Conservation (phyloP, 2,797 vertebrate genomes). For the Hirundo rustica region DNA sequence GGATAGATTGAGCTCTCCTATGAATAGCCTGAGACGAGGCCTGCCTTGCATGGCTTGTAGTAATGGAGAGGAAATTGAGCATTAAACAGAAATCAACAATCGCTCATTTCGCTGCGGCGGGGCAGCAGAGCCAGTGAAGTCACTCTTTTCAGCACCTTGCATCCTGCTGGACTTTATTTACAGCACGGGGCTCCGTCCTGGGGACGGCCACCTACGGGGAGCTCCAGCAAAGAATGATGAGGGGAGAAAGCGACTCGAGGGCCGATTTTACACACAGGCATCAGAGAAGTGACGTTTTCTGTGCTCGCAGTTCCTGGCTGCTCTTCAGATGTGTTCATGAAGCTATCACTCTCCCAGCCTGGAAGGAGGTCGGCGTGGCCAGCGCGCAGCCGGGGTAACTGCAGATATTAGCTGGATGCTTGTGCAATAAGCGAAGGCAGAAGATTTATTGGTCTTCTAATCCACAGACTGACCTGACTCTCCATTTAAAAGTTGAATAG, state of each 20-base stretch:
- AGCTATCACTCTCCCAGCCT: conserved; percentile 21
- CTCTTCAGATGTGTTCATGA: conserved; percentile 59
- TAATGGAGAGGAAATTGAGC: conserved; percentile 80
- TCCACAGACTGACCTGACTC: conserved; percentile 81
- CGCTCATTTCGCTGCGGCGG: conserved; percentile 65
- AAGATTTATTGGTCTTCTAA: conserved; percentile 80
- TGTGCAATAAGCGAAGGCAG: conserved; percentile 52
- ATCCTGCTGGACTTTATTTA: conserved; percentile 56
- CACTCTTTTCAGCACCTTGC: conserved; percentile 72
- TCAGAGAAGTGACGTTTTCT: background rate
- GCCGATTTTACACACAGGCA: conserved; percentile 73
- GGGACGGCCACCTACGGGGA: conserved; percentile 57
- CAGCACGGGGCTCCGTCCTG: background rate
- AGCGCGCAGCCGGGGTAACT: background rate
- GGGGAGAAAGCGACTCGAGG: background rate
- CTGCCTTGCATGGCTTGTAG: conserved; percentile 67
- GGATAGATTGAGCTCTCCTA: conserved; percentile 64
- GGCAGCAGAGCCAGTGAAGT: conserved; percentile 55
- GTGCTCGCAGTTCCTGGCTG: too few species aligned
- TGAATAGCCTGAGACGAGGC: conserved; percentile 69
- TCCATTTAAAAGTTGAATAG: conserved; percentile 85
- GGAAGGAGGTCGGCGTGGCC: background rate
- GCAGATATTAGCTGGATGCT: conserved; percentile 23
- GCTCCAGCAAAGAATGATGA: background rate
- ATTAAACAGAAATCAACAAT: conserved; percentile 80